Evolutionary conservation across 1,140 invertebrate genomes (phyloP), one percentile per base, ranked within the genome.

Genomic region (Drosophila burlai): DNA sequence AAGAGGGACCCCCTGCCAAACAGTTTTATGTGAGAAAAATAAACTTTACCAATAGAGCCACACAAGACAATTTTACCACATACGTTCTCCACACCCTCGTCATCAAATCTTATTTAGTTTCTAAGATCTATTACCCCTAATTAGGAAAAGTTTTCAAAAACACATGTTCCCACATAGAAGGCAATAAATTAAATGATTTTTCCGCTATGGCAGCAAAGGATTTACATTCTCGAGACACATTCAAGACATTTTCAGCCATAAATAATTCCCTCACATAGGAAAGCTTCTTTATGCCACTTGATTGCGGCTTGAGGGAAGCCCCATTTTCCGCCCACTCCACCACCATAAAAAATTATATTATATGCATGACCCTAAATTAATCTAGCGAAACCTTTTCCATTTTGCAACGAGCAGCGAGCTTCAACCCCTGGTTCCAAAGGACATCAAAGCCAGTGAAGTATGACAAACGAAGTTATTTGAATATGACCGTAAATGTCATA

Each of bases 361-460:
- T 91, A 91, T 91, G 89, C 89, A 84, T 91, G 89, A 91, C 89
- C 89, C 83, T 72, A 91, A 91, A 91, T 91, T 91, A 91, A 91
- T 91, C 89, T 91, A 91, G 81, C 89, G 89, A 91, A 91, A 91
- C 89, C 87, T 84, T 80, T 76, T 54, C 68, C 66, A 47, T 61
- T 76, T 58, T 54, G 46, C 68, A 63, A 64, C 76, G 42, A 72
- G 11, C 38, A 54, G 64, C 65, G 26, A 72, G 29, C 43, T 73
- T 69, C 61, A 69, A 61, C 67, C 73, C 60, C 66, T 42, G 46
- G 42, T 18, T 36, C 52, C 46, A 24, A 49, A 61, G 73, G 55
- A 87, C 85, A 89, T 90, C 85, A 89, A 90, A 91, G 76, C 78
- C 79, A 87, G 50, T 87, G 75, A 76, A 84, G 89, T 76, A 91